Evolutionary conservation across 2,797 vertebrate species (phyloP), one percentile per base, ranked within the genome.

Genomic region (Fundulus diaphanus): DNA sequence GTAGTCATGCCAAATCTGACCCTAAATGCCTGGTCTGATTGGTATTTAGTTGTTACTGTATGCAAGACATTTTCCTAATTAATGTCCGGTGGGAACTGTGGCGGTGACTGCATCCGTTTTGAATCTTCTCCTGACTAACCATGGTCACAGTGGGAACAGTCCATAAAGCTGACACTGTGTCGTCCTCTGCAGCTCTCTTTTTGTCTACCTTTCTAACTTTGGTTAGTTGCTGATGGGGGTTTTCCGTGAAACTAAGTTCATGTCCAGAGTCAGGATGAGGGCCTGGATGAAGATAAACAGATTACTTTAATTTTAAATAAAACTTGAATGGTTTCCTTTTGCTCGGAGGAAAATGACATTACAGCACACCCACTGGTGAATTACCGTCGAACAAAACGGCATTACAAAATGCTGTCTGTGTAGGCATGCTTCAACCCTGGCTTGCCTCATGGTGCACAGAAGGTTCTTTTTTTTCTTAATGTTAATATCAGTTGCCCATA

Each of bases 201-300:
- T 59, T 11, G 3, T 48, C 76, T 68, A 49, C 78, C 8, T 35
- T 79, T 44, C 37, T 27, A 72, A 69, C 48, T 37, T n/a, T 29
- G 63, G 66, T 82, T 73, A 48, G 79, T 79, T 74, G 40, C 72
- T 69, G 29, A 70, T 37, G 44, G 59, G 73, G 49, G 42, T 72
- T 87, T 72, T 61, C 78, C 35, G 6, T 79, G 27, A 77, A 81
- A 61, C 74, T 74, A 65, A 83, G 57, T 85, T 77, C 3, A 82
- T 90, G 82, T 77, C 63, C 59, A 67, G 79, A 79, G 76, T 83
- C 81, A 82, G 80, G 81, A 90, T 75, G 74, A 80, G 74, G 83
- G 72, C 37, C 0, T 5, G 73, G 81, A 81, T 85, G 66, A 81
- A 88, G 75, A 82, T 90, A 86, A 91, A 90, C 76, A 70, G 70